Conservation (phyloP, 2,888 invertebrate species). For the Muscina levida region DNA sequence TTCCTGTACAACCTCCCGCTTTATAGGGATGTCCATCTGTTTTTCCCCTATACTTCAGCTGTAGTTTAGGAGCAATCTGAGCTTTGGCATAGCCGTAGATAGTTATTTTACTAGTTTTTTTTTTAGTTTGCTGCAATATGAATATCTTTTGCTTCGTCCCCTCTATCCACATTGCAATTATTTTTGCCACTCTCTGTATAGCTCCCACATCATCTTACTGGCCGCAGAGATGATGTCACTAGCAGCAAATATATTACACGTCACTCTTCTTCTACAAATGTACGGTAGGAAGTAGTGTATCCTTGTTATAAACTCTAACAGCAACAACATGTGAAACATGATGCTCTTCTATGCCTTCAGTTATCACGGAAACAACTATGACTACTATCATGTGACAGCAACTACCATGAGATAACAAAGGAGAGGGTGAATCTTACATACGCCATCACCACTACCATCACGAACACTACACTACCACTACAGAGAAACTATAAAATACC, state of each 20-base stretch:
- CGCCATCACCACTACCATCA: no score
- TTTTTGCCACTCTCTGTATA: neutral
- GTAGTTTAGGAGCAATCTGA: no score
- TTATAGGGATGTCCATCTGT: no score
- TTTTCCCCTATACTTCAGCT: no score
- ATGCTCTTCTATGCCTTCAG: conserved; percentile 25
- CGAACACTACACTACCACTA: no score
- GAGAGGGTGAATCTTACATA: neutral
- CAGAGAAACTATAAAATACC: neutral
- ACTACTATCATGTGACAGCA: neutral
- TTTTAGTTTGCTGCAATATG: no score
- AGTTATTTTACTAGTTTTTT: no score
- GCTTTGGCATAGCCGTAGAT: no score
- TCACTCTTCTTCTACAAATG: conserved; percentile 2
- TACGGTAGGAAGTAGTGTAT: neutral
- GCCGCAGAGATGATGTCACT: conserved; percentile 24
- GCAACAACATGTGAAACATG: conserved; percentile 3
- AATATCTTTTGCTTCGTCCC: no score
- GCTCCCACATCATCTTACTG: no score
- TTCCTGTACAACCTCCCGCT: no score
- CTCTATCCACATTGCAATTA: no score
- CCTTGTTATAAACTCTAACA: neutral
- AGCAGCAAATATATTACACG: neutral
- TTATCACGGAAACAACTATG: neutral
- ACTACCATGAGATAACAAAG: neutral